Conservation (phyloP, 2,888 invertebrate species). For the Trachelus iudaicus region DNA sequence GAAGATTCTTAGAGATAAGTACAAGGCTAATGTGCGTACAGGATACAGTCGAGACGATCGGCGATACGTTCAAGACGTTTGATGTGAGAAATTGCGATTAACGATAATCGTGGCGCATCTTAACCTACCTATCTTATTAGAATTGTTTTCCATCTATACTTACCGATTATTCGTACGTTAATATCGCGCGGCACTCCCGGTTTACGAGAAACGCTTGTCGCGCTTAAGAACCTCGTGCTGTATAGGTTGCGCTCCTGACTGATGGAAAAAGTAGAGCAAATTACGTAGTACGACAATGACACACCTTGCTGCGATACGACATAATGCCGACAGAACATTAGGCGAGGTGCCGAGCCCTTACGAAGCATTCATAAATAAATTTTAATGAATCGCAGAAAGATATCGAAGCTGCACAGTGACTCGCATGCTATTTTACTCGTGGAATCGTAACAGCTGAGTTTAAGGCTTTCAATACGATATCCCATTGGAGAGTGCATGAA, state of each 20-base stretch:
- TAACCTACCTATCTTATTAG: background rate
- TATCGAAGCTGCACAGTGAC: conserved; percentile 23
- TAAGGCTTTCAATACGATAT: background rate
- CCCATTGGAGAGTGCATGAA: background rate
- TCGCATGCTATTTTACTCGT: background rate
- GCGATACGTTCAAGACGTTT: background rate
- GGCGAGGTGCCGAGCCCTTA: conserved; percentile 54
- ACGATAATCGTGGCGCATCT: background rate
- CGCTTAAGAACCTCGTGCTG: conserved; percentile 15
- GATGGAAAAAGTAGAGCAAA: conserved; percentile 49
- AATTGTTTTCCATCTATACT: background rate
- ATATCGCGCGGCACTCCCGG: conserved; percentile 26
- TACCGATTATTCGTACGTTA: background rate
- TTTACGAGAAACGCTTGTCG: conserved; percentile 32
- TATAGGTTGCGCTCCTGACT: conserved; percentile 4
- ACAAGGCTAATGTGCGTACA: background rate
- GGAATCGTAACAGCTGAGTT: background rate
- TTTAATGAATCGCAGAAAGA: conserved; percentile 51
- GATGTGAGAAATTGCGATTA: background rate
- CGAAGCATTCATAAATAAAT: conserved; percentile 59
- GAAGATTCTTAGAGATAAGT: background rate
- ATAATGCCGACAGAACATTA: conserved; percentile 20
- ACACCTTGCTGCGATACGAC: conserved; percentile 39
- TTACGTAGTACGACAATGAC: conserved; percentile 48
- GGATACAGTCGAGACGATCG: background rate